Conservation (phyloP, 2,888 invertebrate species). For the Caenorhabditis auriculariae region DNA sequence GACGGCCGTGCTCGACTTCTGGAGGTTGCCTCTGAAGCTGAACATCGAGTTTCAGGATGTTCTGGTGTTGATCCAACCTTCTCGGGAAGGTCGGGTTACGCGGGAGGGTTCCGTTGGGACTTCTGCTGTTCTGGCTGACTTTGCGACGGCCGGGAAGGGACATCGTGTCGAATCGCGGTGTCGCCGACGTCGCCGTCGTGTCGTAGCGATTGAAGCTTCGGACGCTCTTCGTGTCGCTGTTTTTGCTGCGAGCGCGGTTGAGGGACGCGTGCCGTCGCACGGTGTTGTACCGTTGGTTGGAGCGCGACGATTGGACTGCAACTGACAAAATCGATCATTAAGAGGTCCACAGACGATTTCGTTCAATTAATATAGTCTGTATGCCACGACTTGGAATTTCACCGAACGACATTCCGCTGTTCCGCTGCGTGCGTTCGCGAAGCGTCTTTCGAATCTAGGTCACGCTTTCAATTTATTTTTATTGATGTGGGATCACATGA, state of each 20-base stretch:
- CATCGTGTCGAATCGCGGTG: constrained; percentile 50
- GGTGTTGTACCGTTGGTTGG: constrained; percentile 54
- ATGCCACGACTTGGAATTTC: too few species aligned
- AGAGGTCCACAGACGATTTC: not conserved
- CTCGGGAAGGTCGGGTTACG: constrained; percentile 27
- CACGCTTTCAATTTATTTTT: too few species aligned
- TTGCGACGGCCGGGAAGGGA: constrained; percentile 54
- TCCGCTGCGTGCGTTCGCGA: too few species aligned
- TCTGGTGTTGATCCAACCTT: constrained; percentile 11
- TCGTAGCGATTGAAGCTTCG: constrained; percentile 52
- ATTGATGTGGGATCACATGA: too few species aligned
- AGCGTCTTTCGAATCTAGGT: too few species aligned
- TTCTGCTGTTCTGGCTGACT: constrained; percentile 34
- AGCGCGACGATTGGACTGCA: constrained; percentile 57
- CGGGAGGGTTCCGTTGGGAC: constrained; percentile 46
- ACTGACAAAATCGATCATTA: too few species aligned
- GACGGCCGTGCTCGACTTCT: constrained; percentile 47
- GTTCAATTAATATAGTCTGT: too few species aligned
- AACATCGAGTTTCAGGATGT: not conserved
- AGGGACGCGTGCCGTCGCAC: constrained; percentile 54
- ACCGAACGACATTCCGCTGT: too few species aligned
- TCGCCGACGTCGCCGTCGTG: too few species aligned
- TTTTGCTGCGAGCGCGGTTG: constrained; percentile 28
- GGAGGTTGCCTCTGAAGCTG: constrained; percentile 32
- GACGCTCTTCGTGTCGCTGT: constrained; percentile 56